These are phyloP conservation scores for Anniella stebbinsi DNA, from an alignment of 2,797 vertebrate genomes.

Conservation along the genomic window DNA sequence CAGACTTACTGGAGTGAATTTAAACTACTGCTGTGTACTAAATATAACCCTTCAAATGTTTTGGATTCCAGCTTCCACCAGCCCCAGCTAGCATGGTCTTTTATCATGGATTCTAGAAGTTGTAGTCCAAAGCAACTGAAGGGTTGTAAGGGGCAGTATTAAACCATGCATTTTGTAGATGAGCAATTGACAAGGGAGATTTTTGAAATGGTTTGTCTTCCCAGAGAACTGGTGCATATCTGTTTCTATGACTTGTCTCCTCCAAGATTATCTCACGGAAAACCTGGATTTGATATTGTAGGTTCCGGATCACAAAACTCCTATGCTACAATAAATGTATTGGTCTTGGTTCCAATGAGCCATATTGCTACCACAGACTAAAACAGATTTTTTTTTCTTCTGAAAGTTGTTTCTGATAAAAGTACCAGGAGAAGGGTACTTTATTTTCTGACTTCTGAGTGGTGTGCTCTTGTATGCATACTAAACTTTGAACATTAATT, in stretches of 20 bases:
- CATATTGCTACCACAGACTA: not conserved
- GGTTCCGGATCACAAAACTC: not conserved
- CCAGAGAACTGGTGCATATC: not conserved
- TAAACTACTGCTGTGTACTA: not conserved
- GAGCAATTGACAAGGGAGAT: not conserved
- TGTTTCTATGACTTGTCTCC: not conserved
- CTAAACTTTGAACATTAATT: conserved; percentile 18
- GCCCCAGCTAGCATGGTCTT: not conserved
- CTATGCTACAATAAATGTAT: not conserved
- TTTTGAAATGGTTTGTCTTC: not conserved
- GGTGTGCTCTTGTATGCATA: not conserved
- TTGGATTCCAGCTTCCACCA: no score
- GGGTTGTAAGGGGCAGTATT: no score
- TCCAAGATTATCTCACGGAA: not conserved
- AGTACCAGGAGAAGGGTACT: not conserved
- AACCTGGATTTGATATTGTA: not conserved
- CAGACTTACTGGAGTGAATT: not conserved
- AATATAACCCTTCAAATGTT: not conserved
- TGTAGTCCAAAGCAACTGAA: no score
- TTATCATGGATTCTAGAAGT: no score
- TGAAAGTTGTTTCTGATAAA: not conserved
- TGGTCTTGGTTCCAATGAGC: not conserved
- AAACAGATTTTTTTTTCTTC: conserved; percentile 13
- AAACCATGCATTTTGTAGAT: no score
- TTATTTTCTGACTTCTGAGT: not conserved